Evolutionary conservation across 2,797 vertebrate species (phyloP).

Genomic region (Dendrocincla fuliginosa): DNA sequence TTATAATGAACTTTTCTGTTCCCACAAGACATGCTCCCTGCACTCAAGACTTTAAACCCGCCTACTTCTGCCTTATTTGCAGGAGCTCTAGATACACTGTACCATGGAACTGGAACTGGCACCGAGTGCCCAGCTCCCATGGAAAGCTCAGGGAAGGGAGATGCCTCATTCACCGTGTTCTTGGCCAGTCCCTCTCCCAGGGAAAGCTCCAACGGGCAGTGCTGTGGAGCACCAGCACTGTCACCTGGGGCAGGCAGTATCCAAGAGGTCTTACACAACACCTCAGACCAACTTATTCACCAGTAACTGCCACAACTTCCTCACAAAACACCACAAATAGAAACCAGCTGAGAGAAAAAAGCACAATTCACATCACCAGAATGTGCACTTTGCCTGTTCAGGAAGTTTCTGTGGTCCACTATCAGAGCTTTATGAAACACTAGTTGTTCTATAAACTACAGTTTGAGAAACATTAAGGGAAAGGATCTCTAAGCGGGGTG

Average conservation of each 20-base stretch:
- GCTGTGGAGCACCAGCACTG: background rate
- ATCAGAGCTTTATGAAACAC: background rate
- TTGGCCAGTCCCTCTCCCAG: background rate
- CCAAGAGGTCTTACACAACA: accelerated
- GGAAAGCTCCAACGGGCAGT: background rate
- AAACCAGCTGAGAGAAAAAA: background rate
- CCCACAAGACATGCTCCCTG: accelerated
- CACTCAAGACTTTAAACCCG: background rate
- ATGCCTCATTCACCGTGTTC: accelerated
- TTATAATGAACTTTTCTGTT: background rate
- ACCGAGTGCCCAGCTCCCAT: background rate
- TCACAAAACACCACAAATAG: background rate
- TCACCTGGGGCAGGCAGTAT: background rate
- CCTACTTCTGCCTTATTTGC: background rate
- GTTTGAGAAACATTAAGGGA: background rate
- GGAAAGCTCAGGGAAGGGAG: background rate
- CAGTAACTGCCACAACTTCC: background rate
- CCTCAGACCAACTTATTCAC: background rate
- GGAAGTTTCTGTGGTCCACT: background rate
- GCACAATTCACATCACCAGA: accelerated
- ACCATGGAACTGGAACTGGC: accelerated
- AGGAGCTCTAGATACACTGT: background rate
- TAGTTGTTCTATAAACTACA: background rate
- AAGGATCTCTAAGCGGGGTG: background rate
- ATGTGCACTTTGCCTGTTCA: accelerated